Conservation (phyloP, 2,888 invertebrate genomes). For the Aplocera efformata region DNA sequence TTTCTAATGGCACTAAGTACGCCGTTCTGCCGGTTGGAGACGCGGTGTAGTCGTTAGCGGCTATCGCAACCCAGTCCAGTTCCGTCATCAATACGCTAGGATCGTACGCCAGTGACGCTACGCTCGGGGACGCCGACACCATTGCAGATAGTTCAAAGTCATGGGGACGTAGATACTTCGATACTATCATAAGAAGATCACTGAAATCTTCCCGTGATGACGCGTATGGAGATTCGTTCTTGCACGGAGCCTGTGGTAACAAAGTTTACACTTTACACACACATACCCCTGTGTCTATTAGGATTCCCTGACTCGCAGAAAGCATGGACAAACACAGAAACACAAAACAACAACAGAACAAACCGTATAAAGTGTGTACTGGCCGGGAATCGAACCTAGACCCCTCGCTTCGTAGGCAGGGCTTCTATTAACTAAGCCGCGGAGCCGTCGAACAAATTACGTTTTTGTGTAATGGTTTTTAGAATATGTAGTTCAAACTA, state of each 20-base stretch:
- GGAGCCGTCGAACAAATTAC: too few relatives aligned
- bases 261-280: neutral
- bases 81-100: slow-evolving; percentile 82
- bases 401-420: too few relatives aligned
- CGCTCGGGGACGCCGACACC: slow-evolving; percentile 86
- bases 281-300: too few relatives aligned
- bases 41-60: slow-evolving; percentile 91
- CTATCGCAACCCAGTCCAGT: slow-evolving; percentile 90
- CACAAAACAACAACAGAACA: too few relatives aligned
- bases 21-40: slow-evolving; percentile 87
- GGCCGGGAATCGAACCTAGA: too few relatives aligned
- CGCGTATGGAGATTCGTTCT: slow-evolving; percentile 61
- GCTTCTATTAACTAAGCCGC: too few relatives aligned
- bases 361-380: too few relatives aligned
- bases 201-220: slow-evolving; percentile 86
- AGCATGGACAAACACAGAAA: too few relatives aligned
- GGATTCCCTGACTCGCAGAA: too few relatives aligned
- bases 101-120: slow-evolving; percentile 87
- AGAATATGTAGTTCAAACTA: too few relatives aligned
- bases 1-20: slow-evolving; percentile 87
- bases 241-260: slow-evolving; percentile 79
- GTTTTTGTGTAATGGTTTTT: too few relatives aligned
- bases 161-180: slow-evolving; percentile 80
- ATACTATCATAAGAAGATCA: slow-evolving; percentile 83
- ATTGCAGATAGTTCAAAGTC: slow-evolving; percentile 85